These are phyloP conservation scores for Phylloscopus whistleri DNA, from an alignment of 2,113 vertebrate genomes.

Conservation along the genomic window DNA sequence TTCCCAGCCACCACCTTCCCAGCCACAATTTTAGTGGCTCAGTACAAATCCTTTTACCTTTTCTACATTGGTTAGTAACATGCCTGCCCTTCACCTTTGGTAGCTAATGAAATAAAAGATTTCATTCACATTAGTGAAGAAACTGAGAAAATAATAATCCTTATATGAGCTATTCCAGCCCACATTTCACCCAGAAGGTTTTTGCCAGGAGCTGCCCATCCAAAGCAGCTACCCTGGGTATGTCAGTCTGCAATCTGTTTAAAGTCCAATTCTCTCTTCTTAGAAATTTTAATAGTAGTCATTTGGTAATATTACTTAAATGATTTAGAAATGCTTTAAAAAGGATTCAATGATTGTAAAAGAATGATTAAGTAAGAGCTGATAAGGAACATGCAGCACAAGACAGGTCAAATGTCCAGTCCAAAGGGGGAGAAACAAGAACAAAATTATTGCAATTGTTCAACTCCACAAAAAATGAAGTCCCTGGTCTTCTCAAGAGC, in stretches of 20 bases:
- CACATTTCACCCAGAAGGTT: not conserved
- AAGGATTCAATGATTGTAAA: not conserved
- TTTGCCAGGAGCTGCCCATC: not conserved
- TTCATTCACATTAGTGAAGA: not conserved
- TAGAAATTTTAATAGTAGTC: not conserved
- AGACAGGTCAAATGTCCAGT: not conserved
- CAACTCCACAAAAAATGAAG: accelerated
- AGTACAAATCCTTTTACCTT: not conserved
- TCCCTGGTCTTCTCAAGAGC: not conserved
- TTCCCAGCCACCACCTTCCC: not conserved
- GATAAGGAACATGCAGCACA: not conserved
- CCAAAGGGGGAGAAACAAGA: not conserved
- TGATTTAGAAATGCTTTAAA: not conserved
- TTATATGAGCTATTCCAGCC: not conserved
- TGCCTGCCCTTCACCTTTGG: not conserved
- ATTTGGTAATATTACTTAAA: not conserved
- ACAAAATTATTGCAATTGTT: not conserved
- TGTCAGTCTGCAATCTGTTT: not conserved
- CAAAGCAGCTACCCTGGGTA: not conserved
- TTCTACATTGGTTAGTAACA: not conserved
- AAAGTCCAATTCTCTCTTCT: not conserved
- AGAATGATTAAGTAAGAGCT: not conserved
- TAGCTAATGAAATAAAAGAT: not conserved
- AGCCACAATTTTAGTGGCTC: not conserved
- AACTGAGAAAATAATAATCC: not conserved